Evolutionary conservation across 2,797 vertebrate species (phyloP).

Genomic region (Peromyscus attwateri): DNA sequence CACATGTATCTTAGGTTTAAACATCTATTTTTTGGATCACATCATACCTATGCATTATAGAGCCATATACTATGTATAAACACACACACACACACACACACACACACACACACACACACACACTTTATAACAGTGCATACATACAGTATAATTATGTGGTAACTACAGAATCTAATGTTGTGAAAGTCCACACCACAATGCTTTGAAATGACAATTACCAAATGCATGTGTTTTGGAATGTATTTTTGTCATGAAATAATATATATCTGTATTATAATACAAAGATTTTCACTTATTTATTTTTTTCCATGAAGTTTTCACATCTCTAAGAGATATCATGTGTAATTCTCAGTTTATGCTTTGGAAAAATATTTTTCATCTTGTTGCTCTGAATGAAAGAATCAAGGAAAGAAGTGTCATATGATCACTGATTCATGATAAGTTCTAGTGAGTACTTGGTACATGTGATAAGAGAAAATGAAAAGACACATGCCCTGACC

Average conservation of each 20-base stretch:
- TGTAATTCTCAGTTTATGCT: not conserved
- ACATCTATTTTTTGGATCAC: not conserved
- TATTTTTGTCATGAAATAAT: not conserved
- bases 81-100: not conserved
- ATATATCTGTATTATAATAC: not conserved
- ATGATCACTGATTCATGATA: not conserved
- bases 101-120: not conserved
- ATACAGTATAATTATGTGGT: too few species aligned
- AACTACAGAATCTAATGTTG: not conserved
- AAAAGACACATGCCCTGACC: not conserved
- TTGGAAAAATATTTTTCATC: not conserved
- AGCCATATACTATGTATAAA: not conserved
- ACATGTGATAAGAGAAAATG: accelerated
- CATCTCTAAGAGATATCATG: not conserved
- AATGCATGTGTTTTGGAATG: not conserved
- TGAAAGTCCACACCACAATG: not conserved
- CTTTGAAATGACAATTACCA: not conserved
- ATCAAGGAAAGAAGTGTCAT: not conserved
- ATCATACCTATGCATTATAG: not conserved
- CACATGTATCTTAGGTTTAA: not conserved
- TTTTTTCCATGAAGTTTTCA: not conserved
- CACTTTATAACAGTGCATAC: not conserved
- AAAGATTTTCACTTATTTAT: not conserved
- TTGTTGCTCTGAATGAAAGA: not conserved
- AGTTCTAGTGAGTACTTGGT: not conserved